Evolutionary conservation across 2,113 vertebrate genomes (phyloP).

Genomic region (Oncorhynchus keta): DNA sequence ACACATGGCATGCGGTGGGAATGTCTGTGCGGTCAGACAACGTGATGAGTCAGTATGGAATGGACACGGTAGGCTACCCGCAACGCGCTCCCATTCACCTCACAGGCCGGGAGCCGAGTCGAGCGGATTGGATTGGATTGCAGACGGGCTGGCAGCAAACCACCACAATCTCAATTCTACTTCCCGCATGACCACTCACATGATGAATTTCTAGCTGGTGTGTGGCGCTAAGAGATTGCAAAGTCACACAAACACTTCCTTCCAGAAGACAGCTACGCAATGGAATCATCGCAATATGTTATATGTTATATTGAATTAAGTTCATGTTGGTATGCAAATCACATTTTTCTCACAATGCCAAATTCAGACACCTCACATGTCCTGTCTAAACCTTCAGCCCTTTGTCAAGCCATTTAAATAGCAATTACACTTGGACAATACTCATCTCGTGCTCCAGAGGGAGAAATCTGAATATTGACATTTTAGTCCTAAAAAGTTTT

Average conservation of each 20-base stretch:
- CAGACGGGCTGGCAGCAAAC: constrained; percentile 23
- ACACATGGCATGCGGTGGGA: background rate
- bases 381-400: background rate
- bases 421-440: background rate
- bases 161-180: constrained; percentile 26
- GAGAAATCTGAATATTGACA: background rate
- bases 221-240: constrained; percentile 1
- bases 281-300: background rate
- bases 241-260: background rate
- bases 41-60: background rate
- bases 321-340: background rate
- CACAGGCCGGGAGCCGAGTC: background rate
- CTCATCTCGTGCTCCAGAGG: background rate
- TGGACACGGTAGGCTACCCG: background rate
- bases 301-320: background rate
- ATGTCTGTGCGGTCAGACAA: background rate
- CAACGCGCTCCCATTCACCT: background rate
- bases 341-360: background rate
- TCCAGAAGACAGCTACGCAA: background rate
- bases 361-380: background rate
- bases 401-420: background rate
- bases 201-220: constrained; percentile 35
- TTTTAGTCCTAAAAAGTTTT: constrained; percentile 28
- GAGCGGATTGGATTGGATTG: background rate
- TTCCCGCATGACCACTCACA: constrained; percentile 22